A percentile compares a stretch with the other conserved stretches of the same genome.
Evolutionary conservation across 2,113 vertebrate species (phyloP).

Genomic region (Tyto alba): DNA sequence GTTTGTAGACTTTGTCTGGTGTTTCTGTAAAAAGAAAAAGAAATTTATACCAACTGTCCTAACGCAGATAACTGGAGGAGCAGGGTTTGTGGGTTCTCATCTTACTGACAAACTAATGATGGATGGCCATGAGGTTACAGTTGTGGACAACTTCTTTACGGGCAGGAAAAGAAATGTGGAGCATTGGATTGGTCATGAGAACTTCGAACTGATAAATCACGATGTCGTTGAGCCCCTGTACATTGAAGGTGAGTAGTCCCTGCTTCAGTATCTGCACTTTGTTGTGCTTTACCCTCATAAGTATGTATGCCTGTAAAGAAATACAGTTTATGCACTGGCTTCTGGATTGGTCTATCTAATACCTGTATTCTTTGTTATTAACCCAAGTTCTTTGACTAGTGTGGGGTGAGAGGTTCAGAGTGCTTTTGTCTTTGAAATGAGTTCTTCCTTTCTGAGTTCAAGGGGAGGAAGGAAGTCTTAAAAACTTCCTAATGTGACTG

Average conservation of each 20-base stretch:
- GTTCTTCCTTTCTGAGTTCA: neutral
- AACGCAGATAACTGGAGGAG: slow-evolving; percentile 93
- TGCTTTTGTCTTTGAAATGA: neutral
- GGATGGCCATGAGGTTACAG: slow-evolving; percentile 98
- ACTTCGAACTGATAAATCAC: slow-evolving; percentile 98
- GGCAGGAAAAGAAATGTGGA: slow-evolving; percentile 98
- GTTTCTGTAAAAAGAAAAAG: slow-evolving; percentile 67
- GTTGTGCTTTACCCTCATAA: neutral
- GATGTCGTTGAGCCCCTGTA: slow-evolving; percentile 98
- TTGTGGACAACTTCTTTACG: slow-evolving; percentile 99
- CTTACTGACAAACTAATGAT: slow-evolving; percentile 99
- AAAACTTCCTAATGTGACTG: neutral
- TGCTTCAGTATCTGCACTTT: neutral
- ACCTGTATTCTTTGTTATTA: neutral
- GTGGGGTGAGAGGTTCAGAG: neutral
- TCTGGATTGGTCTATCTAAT: neutral
- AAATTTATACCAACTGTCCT: slow-evolving; percentile 59
- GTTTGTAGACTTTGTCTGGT: slow-evolving; percentile 67
- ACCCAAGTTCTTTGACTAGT: neutral
- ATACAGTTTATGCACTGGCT: neutral
- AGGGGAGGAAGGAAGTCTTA: neutral
- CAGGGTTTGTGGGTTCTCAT: slow-evolving; percentile 97
- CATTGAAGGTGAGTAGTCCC: slow-evolving; percentile 87
- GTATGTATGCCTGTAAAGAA: neutral
- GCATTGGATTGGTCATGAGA: slow-evolving; percentile 98